Evolutionary conservation across 2,113 vertebrate species (phyloP).

Genomic region (Vidua chalybeata): DNA sequence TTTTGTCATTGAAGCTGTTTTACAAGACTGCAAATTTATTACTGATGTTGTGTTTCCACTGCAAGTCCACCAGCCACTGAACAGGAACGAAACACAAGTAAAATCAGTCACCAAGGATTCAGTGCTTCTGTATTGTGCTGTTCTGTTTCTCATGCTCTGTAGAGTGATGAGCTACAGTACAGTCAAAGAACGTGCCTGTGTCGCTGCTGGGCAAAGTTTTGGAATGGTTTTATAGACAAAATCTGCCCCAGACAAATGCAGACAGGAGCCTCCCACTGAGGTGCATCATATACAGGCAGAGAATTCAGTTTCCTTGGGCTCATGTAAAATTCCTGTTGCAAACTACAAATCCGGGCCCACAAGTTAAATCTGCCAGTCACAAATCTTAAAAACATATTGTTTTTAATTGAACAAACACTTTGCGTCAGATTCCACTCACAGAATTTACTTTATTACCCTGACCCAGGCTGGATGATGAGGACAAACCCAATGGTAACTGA

Average conservation of each 20-base stretch:
- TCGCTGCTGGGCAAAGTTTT: not conserved
- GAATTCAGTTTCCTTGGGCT: not conserved
- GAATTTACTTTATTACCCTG: not conserved
- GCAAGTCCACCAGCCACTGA: not conserved
- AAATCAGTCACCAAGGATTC: not conserved
- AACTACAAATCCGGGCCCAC: not conserved
- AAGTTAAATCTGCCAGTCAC: not conserved
- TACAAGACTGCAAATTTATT: not conserved
- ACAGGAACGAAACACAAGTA: not conserved
- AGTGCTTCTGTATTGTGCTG: not conserved
- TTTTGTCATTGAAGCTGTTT: not conserved
- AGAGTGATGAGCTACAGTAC: not conserved
- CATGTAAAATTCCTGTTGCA: not conserved
- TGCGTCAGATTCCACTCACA: not conserved
- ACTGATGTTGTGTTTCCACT: not conserved
- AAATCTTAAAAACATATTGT: not conserved
- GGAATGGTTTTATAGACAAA: not conserved
- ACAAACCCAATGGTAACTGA: not conserved
- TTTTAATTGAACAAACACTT: not conserved
- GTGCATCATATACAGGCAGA: not conserved
- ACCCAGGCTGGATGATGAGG: not conserved
- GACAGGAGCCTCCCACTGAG: not conserved
- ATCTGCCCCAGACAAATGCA: not conserved
- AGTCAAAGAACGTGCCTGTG: rapidly evolving
- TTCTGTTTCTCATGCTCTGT: not conserved